Evolutionary conservation across 2,888 invertebrate species (phyloP), one percentile per base, ranked within the genome.

Genomic region (Drosophila lacicola): DNA sequence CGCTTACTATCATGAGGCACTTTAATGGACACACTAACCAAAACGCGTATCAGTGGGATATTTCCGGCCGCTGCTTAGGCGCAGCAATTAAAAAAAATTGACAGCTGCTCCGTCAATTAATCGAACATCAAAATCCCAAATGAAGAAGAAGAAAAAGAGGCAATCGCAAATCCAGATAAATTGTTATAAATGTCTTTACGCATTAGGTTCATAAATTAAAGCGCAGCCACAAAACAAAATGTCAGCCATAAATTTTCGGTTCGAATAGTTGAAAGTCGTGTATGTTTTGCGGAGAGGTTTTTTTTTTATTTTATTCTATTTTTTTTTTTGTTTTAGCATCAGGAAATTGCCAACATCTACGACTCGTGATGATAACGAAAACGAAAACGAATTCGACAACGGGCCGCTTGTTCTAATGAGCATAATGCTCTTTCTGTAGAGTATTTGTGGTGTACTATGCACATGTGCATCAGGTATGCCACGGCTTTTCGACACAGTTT

Each of bases 131-230:
- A 69, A 73, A 44, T 39, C 46, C 46, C 37, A 29, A 63, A 50
- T 50, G 29, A 34, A 36, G 6, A 64, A 54, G 33, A 33, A 33
- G 11, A 53, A 39, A 56, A 55, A 66, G 66, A 70, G 34, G 4
- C 53, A 34, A 45, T 34, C 55, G 55, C 55, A 82, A 80, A 86
- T 76, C 63, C 78, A 88, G 78, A 84, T 88, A 80, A 86, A 84
- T 88, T 86, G 74, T 74, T 88, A 74, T 88, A 72, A 85, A 82
- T 88, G 88, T 88, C 78, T 78, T 74, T 62, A 60, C 74, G 82
- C 78, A 75, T 88, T 78, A 71, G 75, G 86, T 88, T 88, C 83
- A 84, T 88, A 88, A 83, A 83, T 88, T 76, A 84, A 78, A 81
- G 46, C 62, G 54, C 33, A 29, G 42, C 60, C 9, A 46, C 36